These are phyloP conservation scores for Cyphomyrus plagiostoma DNA, from an alignment of 2,113 vertebrate species.

Conservation along the genomic window DNA sequence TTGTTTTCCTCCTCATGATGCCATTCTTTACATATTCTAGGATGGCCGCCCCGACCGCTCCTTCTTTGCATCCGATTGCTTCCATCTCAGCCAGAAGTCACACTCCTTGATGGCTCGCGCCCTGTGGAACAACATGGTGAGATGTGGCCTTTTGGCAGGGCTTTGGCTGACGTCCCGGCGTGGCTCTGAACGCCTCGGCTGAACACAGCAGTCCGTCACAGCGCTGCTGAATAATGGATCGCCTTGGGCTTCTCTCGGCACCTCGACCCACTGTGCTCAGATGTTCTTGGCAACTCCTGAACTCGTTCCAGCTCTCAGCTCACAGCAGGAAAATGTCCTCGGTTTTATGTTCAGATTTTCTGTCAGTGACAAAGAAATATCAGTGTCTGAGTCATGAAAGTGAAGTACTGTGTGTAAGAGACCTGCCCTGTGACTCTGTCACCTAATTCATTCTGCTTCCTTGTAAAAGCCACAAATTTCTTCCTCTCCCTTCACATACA, in stretches of 20 bases:
- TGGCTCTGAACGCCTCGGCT: background rate
- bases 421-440: background rate
- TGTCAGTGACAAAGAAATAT: background rate
- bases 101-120: slow-evolving; percentile 75
- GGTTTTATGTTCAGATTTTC: background rate
- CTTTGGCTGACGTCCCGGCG: background rate
- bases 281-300: background rate
- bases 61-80: slow-evolving; percentile 81
- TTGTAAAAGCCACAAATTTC: background rate
- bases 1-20: background rate
- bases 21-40: slow-evolving; percentile 45
- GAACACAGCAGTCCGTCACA: background rate
- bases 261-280: background rate
- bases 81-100: slow-evolving; percentile 77
- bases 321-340: background rate
- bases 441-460: background rate
- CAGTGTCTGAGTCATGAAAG: background rate
- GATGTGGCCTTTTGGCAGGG: background rate
- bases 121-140: slow-evolving; percentile 87
- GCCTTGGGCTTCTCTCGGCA: background rate
- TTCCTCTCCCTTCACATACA: slow-evolving; percentile 34
- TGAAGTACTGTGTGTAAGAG: background rate
- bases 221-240: background rate
- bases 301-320: background rate
- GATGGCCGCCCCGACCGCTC: slow-evolving; percentile 70